Conservation (phyloP, 2,888 invertebrate species). For the Scrobipalpa atriplicella region DNA sequence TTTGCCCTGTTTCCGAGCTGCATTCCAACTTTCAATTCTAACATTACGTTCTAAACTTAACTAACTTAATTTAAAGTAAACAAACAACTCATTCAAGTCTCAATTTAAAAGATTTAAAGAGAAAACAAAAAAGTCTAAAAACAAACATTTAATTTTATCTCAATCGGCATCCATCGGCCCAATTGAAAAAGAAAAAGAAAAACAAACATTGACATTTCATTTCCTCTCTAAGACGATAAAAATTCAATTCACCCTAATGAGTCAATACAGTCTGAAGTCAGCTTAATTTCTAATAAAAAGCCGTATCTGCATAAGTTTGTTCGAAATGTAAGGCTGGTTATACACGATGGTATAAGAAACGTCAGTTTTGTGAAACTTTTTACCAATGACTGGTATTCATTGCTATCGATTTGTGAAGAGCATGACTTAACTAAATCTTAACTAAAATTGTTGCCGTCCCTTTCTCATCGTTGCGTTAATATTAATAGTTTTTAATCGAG, state of each 20-base stretch:
- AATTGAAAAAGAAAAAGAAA: slow-evolving; percentile 8
- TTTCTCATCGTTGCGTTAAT: too few relatives aligned
- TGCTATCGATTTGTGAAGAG: too few relatives aligned
- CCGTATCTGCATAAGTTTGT: slow-evolving; percentile 37
- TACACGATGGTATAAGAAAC: background rate
- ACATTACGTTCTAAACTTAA: too few relatives aligned
- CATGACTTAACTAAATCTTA: too few relatives aligned
- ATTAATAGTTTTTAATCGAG: too few relatives aligned
- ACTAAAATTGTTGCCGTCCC: background rate
- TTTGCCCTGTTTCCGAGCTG: too few relatives aligned
- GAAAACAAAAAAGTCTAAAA: background rate
- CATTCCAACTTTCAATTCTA: too few relatives aligned
- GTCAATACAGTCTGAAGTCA: slow-evolving; percentile 35
- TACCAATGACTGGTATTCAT: background rate
- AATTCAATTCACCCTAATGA: slow-evolving; percentile 45
- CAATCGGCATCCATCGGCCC: slow-evolving; percentile 2
- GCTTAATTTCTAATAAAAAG: slow-evolving; percentile 39
- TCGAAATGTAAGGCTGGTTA: background rate
- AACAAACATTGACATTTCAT: slow-evolving; percentile 44
- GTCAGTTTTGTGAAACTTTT: background rate
- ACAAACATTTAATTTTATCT: slow-evolving; percentile 18
- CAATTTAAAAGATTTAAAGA: background rate
- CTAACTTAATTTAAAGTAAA: background rate
- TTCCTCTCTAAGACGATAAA: slow-evolving; percentile 44
- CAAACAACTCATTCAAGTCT: background rate